Evolutionary conservation across 2,888 invertebrate genomes (phyloP).

Genomic region (Merodon equestris): DNA sequence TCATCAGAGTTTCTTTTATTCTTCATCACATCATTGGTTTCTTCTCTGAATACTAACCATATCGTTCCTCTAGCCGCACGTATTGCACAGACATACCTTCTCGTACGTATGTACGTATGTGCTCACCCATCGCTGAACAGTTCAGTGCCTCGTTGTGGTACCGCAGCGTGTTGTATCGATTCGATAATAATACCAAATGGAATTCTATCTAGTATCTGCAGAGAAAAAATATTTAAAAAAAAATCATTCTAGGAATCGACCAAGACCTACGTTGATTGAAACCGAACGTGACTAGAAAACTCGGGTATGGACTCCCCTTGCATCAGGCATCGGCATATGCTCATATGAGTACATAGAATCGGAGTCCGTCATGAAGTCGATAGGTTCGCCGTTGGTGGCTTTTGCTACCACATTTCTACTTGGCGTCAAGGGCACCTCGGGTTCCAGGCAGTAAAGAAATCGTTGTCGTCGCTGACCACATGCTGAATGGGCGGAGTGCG

Average conservation of each 20-base stretch:
- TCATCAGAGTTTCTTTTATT: constrained; percentile 6
- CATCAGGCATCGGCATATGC: too few relatives aligned
- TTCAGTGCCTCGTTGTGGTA: constrained; percentile 2
- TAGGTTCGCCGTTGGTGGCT: constrained; percentile 30
- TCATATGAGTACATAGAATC: constrained; percentile 4
- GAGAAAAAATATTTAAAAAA: constrained; percentile 73
- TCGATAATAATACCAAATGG: constrained; percentile 46
- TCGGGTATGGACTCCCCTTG: constrained; percentile 62
- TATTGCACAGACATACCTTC: background rate
- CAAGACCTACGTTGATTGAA: constrained; percentile 73
- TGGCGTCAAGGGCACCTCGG: background rate
- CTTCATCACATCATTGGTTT: constrained; percentile 23
- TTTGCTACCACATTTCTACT: constrained; percentile 22
- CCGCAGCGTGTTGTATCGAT: constrained; percentile 29
- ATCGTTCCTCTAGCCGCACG: constrained; percentile 19
- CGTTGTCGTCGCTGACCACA: constrained; percentile 16
- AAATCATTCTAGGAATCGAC: constrained; percentile 74
- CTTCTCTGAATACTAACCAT: constrained; percentile 64
- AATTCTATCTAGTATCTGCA: constrained; percentile 34
- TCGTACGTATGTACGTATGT: background rate
- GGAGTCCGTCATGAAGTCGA: constrained; percentile 9
- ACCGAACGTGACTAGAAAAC: constrained; percentile 78
- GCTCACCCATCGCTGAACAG: background rate
- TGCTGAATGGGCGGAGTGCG: constrained; percentile 25
- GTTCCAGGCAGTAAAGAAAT: background rate